phyloP scores from a whole-genome alignment of 2,888 invertebrate genomes.

The Himalopsyche japonica region DNA sequence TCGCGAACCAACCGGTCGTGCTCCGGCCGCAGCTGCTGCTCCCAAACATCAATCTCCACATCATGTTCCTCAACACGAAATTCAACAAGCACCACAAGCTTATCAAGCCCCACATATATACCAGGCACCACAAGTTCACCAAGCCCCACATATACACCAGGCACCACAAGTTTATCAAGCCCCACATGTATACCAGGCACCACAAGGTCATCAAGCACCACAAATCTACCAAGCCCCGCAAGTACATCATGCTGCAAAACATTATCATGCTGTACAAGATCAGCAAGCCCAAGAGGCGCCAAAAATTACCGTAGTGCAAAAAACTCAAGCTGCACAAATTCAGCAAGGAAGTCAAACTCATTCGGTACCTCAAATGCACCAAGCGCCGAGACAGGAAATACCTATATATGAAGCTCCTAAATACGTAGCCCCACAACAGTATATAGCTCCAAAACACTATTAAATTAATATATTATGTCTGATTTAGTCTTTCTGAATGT shows the following conservation, averaged over 20 bases:
- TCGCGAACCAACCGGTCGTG: slow-evolving; percentile 44
- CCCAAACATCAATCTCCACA: slow-evolving; percentile 39
- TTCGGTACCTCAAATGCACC: not conserved
- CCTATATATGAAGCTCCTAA: not conserved
- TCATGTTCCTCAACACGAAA: not conserved
- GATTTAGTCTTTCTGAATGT: not conserved
- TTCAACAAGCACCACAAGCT: not conserved
- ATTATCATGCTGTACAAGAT: not conserved
- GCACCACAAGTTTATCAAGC: not conserved
- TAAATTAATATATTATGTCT: not conserved
- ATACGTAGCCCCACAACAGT: not conserved
- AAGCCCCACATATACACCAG: not conserved
- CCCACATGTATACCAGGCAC: not conserved
- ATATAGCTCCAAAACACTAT: not conserved
- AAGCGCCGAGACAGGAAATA: not conserved
- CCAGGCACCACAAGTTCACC: not conserved
- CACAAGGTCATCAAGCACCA: not conserved
- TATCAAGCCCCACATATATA: not conserved
- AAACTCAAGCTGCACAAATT: not conserved
- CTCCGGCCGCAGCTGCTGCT: slow-evolving; percentile 39
- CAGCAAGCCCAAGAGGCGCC: not conserved
- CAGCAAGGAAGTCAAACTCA: too few species aligned
- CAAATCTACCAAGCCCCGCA: not conserved
- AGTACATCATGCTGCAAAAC: not conserved
- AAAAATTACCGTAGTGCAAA: not conserved